Evolutionary conservation across 2,888 invertebrate species (phyloP), one percentile per base, ranked within the genome.

Genomic region (Tipula unca): DNA sequence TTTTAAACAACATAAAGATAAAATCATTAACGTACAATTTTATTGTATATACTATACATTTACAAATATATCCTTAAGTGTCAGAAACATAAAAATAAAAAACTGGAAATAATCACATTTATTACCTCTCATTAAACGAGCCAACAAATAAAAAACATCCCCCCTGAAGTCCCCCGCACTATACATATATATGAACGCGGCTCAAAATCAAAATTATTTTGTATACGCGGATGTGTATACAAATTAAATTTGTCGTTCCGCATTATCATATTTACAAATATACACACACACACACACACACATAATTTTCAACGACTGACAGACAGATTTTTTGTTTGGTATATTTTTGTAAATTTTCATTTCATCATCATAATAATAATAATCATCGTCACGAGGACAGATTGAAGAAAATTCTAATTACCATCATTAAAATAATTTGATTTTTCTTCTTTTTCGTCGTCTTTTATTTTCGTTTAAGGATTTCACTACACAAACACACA

Each of bases 361-460:
- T 69, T 25, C 69, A 25, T 25, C 20, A 69, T 25, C 10, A 69
- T 25, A 69, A 69, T 25, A 20, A 69, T 69, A 20, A 25, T 69
- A 69, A 69, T 69, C 20, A 69, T 69, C 69, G 69, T n/a, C 69
- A 69, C 69, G 25, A 69, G 69, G 69, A 69, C 69, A 69, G 69
- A 69, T 69, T 69, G 69, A 69, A 20, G 69, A 69, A 69, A 69
- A 69, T 25, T 69, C 69, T 69, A 69, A 69, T 69, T 69, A 69
- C 69, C 69, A 69, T 69, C 69, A 69, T 69, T 69, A 69, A 25
- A 69, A 69, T 69, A 69, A 69, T 69, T 69, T 69, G 69, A 69
- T 69, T 69, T 69, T 48, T 25, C 25, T 69, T n/a, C 48, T 4
- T 48, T 17, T 3, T 25, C 69, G 20, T 69, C 25, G 69, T 69